Evolutionary conservation across 2,797 vertebrate species (phyloP).

Genomic region (Lacerta agilis): DNA sequence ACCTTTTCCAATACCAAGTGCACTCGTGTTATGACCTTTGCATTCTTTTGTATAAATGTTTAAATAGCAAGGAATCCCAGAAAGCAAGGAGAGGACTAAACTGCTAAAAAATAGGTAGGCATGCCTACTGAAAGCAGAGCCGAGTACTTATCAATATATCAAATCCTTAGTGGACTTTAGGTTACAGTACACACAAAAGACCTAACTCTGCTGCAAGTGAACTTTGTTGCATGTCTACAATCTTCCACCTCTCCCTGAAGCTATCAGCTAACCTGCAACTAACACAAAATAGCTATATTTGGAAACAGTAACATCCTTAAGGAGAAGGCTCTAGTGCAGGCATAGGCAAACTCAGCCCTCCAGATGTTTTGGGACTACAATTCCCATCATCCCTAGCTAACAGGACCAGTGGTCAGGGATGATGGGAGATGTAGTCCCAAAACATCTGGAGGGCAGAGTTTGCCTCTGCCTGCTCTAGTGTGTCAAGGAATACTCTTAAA

Average conservation of each 20-base stretch:
- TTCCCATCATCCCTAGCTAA: too few species aligned
- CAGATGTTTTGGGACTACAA: too few species aligned
- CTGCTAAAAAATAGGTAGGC: neutral
- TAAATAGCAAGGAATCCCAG: neutral
- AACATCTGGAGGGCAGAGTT: too few species aligned
- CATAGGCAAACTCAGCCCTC: too few species aligned
- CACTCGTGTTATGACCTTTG: neutral
- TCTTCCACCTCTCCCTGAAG: constrained; percentile 20
- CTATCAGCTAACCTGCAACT: neutral
- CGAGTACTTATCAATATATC: constrained; percentile 51
- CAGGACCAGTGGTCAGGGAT: too few species aligned
- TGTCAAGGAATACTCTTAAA: neutral
- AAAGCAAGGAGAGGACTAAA: neutral
- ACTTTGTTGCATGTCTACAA: neutral
- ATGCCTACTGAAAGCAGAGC: neutral
- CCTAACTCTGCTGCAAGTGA: constrained; percentile 53
- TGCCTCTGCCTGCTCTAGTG: too few species aligned
- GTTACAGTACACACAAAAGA: neutral
- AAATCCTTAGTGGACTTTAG: constrained; percentile 37
- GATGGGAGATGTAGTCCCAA: too few species aligned
- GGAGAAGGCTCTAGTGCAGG: too few species aligned
- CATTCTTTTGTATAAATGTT: neutral
- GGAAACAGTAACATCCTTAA: fast-evolving
- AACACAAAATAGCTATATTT: neutral
- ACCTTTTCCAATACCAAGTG: neutral